Percentiles rank a stretch among this genome's conserved stretches.
phyloP scores from a whole-genome alignment of 1,140 invertebrate species.

The Mactra quadrangularis region DNA sequence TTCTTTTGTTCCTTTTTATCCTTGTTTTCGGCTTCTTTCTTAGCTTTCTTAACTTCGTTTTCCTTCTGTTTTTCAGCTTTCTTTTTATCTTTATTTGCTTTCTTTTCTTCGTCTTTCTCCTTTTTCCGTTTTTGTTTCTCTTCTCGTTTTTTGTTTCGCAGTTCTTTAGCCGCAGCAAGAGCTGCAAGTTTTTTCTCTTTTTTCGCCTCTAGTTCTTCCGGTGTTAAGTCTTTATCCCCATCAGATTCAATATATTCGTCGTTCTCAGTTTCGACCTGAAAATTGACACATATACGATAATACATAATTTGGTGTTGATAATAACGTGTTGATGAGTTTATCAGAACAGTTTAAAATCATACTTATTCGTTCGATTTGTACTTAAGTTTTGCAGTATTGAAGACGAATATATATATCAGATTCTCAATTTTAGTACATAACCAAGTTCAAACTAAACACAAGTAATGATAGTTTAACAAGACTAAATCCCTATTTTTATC shows the following conservation, averaged over 20 bases:
- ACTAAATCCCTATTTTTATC: too few species aligned
- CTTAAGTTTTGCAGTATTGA: too few species aligned
- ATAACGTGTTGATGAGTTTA: too few species aligned
- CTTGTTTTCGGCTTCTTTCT: neutral
- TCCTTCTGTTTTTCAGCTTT: conserved; percentile 16
- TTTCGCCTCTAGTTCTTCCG: conserved; percentile 5
- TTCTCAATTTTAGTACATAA: too few species aligned
- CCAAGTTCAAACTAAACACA: too few species aligned
- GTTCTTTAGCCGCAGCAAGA: conserved; percentile 36
- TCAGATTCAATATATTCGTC: conserved; percentile 11
- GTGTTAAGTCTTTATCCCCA: conserved; percentile 15
- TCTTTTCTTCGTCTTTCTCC: conserved; percentile 7
- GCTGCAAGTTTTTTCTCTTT: conserved; percentile 35
- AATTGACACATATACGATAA: too few species aligned
- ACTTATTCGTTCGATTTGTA: too few species aligned
- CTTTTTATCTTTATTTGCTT: neutral
- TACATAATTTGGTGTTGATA: too few species aligned
- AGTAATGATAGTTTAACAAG: too few species aligned
- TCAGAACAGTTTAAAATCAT: neutral
- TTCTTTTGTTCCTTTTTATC: conserved; percentile 1
- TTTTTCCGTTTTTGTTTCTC: conserved; percentile 14
- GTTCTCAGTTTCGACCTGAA: neutral
- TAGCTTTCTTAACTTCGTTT: neutral
- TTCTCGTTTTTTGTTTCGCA: conserved; percentile 25
- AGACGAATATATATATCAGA: too few species aligned